phyloP scores from a whole-genome alignment of 2,797 vertebrate species.

The Petrocephalus sullivani region DNA sequence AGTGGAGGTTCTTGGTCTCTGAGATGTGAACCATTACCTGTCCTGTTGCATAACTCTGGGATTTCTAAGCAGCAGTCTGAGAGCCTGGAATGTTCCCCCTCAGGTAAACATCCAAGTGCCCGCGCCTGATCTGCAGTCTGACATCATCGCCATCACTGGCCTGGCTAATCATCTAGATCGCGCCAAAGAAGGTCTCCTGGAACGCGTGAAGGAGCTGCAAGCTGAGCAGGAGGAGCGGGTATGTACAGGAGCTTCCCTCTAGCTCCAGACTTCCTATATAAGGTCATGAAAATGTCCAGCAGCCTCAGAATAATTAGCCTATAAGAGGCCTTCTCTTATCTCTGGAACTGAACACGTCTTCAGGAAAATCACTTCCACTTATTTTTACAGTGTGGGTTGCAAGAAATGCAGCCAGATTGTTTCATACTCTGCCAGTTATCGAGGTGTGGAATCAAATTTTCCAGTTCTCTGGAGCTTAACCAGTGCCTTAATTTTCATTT shows the following conservation, averaged over 20 bases:
- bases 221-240: conserved; percentile 96
- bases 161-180: conserved; percentile 81
- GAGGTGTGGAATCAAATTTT: neutral
- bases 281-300: neutral
- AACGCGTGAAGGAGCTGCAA: conserved; percentile 88
- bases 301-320: neutral
- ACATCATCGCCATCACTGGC: conserved; percentile 86
- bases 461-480: neutral
- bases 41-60: neutral
- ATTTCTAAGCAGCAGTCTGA: neutral
- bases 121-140: conserved; percentile 89
- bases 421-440: neutral
- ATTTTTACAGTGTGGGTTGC: neutral
- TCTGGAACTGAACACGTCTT: neutral
- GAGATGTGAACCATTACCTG: neutral
- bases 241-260: conserved; percentile 31
- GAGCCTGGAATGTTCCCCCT: conserved; percentile 15
- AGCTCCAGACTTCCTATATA: neutral
- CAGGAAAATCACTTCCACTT: neutral
- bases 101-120: conserved; percentile 98
- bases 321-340: neutral
- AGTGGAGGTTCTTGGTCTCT: neutral
- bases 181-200: conserved; percentile 84
- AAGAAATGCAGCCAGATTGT: neutral
- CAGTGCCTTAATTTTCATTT: neutral